Evolutionary conservation across 2,797 vertebrate species (phyloP).

Genomic region (Myotis pilosus): DNA sequence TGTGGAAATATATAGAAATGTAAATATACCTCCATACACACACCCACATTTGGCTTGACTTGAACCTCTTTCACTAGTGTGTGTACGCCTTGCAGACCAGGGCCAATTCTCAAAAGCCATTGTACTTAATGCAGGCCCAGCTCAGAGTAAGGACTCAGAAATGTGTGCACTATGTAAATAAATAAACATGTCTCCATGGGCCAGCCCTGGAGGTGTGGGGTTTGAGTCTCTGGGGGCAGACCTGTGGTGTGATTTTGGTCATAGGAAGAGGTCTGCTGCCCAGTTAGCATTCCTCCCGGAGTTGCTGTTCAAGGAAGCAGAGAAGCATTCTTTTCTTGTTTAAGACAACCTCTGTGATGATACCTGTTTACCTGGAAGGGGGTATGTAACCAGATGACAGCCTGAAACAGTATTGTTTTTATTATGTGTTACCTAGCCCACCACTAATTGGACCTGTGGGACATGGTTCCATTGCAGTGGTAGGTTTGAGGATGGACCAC

Average conservation of each 20-base stretch:
- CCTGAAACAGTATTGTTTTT: background rate
- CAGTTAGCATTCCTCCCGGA: background rate
- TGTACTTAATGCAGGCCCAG: too few species aligned
- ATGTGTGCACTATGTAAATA: background rate
- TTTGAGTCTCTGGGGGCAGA: background rate
- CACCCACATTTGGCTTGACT: background rate
- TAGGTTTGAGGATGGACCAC: background rate
- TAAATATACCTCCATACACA: background rate
- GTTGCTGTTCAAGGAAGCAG: background rate
- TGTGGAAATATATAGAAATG: background rate
- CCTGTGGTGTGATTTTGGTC: background rate
- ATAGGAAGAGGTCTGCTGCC: background rate
- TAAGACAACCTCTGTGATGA: background rate
- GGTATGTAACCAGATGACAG: background rate
- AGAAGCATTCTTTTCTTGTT: background rate
- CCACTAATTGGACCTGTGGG: background rate
- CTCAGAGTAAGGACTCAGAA: background rate
- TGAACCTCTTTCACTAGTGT: background rate
- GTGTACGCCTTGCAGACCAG: background rate
- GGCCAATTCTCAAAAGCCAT: background rate
- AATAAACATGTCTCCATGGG: background rate
- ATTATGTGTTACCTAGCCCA: background rate
- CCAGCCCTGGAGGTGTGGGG: background rate
- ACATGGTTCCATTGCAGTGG: background rate
- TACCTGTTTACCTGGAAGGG: background rate